phyloP scores from a whole-genome alignment of 2,113 vertebrate genomes.

The Polypterus bichir region DNA sequence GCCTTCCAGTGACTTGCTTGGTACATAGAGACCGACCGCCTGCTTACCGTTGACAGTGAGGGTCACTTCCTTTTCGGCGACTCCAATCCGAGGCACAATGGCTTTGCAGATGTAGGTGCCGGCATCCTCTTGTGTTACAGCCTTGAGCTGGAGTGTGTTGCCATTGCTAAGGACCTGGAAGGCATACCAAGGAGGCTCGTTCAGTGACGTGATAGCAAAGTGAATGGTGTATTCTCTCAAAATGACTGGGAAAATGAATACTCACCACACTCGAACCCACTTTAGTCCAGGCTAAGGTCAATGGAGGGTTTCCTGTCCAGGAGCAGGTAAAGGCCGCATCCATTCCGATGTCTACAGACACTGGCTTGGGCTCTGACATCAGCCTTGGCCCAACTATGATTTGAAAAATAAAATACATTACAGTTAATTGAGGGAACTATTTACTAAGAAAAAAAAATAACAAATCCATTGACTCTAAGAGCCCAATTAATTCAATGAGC shows the following conservation, averaged over 20 bases:
- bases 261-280: slow-evolving; percentile 65
- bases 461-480: no score
- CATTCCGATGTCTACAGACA: slow-evolving; percentile 61
- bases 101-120: slow-evolving; percentile 76
- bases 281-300: slow-evolving; percentile 75
- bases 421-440: no score
- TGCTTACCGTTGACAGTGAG: slow-evolving; percentile 71
- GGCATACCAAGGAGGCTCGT: no score
- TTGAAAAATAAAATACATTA: slow-evolving; percentile 5
- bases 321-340: slow-evolving; percentile 73
- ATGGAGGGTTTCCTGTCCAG: slow-evolving; percentile 76
- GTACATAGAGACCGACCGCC: no score
- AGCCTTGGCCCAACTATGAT: slow-evolving; percentile 69
- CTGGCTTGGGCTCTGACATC: slow-evolving; percentile 57
- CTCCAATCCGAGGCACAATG: slow-evolving; percentile 60
- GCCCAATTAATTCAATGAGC: no score
- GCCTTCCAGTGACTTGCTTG: no score
- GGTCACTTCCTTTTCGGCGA: slow-evolving; percentile 61
- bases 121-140: slow-evolving; percentile 64
- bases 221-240: no score
- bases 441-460: no score
- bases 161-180: slow-evolving; percentile 72
- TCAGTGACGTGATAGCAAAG: no score
- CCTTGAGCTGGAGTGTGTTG: slow-evolving; percentile 62
- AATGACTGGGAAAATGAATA: no score